Evolutionary conservation across 23 tunicate genomes (phyloP).

Genomic region (Trididemnum clinides): DNA sequence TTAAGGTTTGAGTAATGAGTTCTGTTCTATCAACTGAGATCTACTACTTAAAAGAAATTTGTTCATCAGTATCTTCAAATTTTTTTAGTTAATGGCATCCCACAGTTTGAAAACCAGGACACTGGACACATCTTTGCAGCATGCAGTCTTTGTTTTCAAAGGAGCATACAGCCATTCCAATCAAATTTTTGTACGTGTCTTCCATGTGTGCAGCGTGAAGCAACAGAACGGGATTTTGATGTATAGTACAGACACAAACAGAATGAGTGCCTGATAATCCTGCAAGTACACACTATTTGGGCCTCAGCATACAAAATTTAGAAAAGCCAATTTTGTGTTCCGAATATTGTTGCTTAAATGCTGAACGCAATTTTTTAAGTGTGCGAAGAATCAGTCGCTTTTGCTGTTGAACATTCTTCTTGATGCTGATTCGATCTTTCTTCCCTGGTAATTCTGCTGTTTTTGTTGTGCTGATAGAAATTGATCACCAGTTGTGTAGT

Average conservation of each 20-base stretch:
- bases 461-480: background rate
- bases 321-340: background rate
- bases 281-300: background rate
- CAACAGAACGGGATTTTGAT: conserved; percentile 15
- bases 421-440: background rate
- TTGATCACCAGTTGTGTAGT: background rate
- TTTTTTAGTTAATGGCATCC: background rate
- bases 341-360: background rate
- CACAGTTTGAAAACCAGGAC: background rate
- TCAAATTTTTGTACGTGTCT: background rate
- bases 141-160: background rate
- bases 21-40: background rate
- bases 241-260: background rate
- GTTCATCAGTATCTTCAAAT: conserved; percentile 28
- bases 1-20: background rate
- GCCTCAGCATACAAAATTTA: background rate
- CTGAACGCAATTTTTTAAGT: background rate
- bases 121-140: background rate
- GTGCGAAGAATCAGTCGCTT: background rate
- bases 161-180: background rate
- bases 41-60: background rate
- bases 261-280: background rate
- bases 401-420: background rate
- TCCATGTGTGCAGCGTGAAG: background rate
- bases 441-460: background rate